Percentiles rank a stretch among this genome's conserved stretches.
phyloP scores from a whole-genome alignment of 2,888 invertebrate species.

The Laothoe populi region DNA sequence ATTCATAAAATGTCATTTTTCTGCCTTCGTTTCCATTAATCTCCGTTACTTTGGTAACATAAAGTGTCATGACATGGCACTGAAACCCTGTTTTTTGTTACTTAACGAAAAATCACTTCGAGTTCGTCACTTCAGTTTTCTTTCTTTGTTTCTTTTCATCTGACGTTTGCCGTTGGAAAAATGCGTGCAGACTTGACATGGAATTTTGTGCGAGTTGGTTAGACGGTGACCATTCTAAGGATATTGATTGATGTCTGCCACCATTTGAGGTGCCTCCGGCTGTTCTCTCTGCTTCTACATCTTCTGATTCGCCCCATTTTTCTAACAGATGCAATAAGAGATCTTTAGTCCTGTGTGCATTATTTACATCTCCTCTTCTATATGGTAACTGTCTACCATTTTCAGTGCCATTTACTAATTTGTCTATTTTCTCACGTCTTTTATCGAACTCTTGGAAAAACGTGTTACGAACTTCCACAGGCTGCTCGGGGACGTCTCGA shows the following conservation, averaged over 20 bases:
- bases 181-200: conserved; percentile 92
- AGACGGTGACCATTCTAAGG: conserved; percentile 90
- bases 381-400: conserved; percentile 76
- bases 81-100: conserved; percentile 51
- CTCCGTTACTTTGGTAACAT: conserved; percentile 79
- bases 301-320: conserved; percentile 89
- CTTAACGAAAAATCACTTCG: conserved; percentile 52
- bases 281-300: conserved; percentile 75
- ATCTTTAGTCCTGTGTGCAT: conserved; percentile 90
- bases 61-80: conserved; percentile 70
- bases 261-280: conserved; percentile 80
- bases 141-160: conserved; percentile 76
- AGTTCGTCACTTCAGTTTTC: conserved; percentile 62
- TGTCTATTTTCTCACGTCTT: conserved; percentile 75
- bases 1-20: conserved; percentile 61
- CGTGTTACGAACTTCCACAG: conserved; percentile 83
- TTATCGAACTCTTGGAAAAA: conserved; percentile 80
- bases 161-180: conserved; percentile 88
- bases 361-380: conserved; percentile 81
- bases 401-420: conserved; percentile 71
- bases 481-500: conserved; percentile 89
- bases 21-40: conserved; percentile 48
- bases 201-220: conserved; percentile 90
- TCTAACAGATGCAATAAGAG: conserved; percentile 89
- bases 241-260: conserved; percentile 88